phyloP scores from a whole-genome alignment of 2,113 vertebrate genomes.

The Talpa occidentalis region DNA sequence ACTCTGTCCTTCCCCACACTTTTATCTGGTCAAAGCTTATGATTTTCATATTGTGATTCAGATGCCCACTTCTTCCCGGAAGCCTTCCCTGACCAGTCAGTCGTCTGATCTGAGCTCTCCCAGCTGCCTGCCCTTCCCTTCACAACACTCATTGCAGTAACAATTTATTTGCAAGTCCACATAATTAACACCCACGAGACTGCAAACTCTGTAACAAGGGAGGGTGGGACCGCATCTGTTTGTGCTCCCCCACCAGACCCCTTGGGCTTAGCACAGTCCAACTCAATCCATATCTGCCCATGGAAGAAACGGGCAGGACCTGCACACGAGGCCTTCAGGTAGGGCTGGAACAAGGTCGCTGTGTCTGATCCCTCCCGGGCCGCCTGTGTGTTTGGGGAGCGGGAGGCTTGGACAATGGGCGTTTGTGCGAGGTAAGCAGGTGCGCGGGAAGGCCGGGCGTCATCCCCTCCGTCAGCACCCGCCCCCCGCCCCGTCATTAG shows the following conservation, averaged over 20 bases:
- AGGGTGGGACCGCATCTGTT: neutral
- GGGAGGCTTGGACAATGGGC: conserved; percentile 76
- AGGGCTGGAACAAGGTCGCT: conserved; percentile 27
- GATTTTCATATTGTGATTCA: neutral
- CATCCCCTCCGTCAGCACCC: conserved; percentile 93
- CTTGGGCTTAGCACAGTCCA: neutral
- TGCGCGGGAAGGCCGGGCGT: conserved; percentile 88
- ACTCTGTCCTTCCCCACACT: neutral
- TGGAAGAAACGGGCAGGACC: neutral
- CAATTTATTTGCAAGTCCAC: neutral
- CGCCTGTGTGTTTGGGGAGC: conserved; percentile 63
- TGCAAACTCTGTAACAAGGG: neutral
- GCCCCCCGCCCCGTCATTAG: conserved; percentile 96
- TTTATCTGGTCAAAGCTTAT: neutral
- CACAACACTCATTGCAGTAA: neutral
- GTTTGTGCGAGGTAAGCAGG: conserved; percentile 93
- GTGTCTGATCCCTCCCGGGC: neutral
- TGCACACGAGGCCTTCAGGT: neutral
- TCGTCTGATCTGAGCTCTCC: neutral
- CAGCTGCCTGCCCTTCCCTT: neutral
- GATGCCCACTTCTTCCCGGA: conserved; percentile 31
- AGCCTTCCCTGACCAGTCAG: neutral
- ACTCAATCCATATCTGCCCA: neutral
- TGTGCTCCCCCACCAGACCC: neutral
- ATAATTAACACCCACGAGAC: neutral